Base-by-base conservation (phyloP, 2,888 invertebrate species). In the Ophion obscuratus region DNA sequence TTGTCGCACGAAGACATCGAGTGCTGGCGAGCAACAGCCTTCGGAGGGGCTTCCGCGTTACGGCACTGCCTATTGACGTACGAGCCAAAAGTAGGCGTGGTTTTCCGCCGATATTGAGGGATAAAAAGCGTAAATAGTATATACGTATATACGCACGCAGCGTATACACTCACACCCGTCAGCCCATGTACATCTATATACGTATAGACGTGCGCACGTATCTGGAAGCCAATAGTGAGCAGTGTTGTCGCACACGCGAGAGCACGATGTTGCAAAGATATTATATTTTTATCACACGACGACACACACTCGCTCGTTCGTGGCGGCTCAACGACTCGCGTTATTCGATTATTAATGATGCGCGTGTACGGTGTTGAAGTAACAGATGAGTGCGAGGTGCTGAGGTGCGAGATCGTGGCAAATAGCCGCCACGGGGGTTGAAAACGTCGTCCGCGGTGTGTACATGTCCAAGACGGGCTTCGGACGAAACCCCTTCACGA, bases 1-100 rank as follows among this genome's bases (percentile, higher is more conserved):
- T 27, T 66, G 14, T 66, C 17, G 66, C 66, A 10, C 14, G 31
- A 31, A 31, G 9, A 40, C 3, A 20, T 20, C 67, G 67, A 68
- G 36, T 20, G 20, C 27, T 11, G 7, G 9, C 4, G 0, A n/a
- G 53, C 75, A 20, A 71, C 64, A 57, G 53, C 59, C 68, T 64
- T 44, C 61, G 53, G 59, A 74, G 62, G 20, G 20, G 9, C 24
- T 70, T 36, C 24, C 73, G 66, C 66, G 70, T 64, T 87, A 93
- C 93, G 93, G 92, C 92, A 92, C 92, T 93, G 93, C 90, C 92
- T 94, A 94, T 94, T 94, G 94, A 94, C 94, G 94, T 94, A 92
- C 91, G 89, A 81, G 83, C 78, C 70, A 71, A 74, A 75, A 90
- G 94, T 94, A 92, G 94, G 94, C 94, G 94, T 94, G 94, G 94